These are phyloP conservation scores for Oeneis ivallda DNA, from an alignment of 2,888 invertebrate species.

Conservation along the genomic window DNA sequence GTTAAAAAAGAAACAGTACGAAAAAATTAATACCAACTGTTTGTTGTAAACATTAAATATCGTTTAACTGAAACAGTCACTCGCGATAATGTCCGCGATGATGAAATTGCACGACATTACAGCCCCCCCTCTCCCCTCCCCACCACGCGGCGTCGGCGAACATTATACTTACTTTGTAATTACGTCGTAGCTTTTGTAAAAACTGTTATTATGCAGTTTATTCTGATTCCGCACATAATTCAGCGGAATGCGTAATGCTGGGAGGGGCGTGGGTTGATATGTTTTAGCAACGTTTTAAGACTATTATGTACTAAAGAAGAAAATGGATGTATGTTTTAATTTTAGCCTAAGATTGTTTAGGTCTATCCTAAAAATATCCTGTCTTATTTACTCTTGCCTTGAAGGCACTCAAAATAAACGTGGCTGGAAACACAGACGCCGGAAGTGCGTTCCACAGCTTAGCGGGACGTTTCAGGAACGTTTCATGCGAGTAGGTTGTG, in stretches of 20 bases:
- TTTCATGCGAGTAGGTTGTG: too few species aligned
- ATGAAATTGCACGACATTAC: conserved; percentile 10
- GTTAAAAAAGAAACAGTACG: neutral
- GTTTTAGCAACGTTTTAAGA: neutral
- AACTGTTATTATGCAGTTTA: conserved; percentile 13
- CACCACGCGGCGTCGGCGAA: neutral
- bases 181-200: conserved; percentile 4
- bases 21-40: neutral
- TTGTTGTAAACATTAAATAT: neutral
- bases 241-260: neutral
- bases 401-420: too few species aligned
- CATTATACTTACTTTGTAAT: conserved; percentile 16
- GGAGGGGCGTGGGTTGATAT: neutral
- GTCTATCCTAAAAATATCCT: too few species aligned
- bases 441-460: too few species aligned
- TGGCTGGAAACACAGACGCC: too few species aligned
- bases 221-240: neutral
- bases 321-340: neutral
- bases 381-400: too few species aligned
- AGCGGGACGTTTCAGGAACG: too few species aligned
- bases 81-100: conserved; percentile 4
- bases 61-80: neutral
- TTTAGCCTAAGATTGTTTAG: too few species aligned
- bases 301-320: neutral
- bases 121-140: neutral